phyloP scores from a whole-genome alignment of 2,113 vertebrate genomes.

The Oryzias curvinotus region DNA sequence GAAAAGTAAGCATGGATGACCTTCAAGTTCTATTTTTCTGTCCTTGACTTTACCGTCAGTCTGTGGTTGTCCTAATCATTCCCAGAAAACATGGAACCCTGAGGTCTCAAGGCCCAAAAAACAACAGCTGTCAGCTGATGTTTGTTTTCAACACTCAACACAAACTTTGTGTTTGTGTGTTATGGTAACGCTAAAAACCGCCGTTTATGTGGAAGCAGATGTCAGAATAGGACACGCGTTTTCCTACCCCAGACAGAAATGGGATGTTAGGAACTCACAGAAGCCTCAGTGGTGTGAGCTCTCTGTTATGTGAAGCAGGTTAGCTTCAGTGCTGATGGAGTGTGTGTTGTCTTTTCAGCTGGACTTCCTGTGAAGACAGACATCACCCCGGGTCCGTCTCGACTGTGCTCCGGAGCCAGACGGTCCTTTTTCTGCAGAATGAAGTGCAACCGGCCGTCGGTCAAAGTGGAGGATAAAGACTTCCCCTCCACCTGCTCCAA shows the following conservation, averaged over 20 bases:
- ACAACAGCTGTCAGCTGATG: neutral
- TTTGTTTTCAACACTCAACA: neutral
- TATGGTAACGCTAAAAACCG: neutral
- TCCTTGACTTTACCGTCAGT: too few relatives aligned
- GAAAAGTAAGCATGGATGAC: constrained; percentile 82
- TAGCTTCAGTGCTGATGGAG: too few relatives aligned
- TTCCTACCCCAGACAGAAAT: too few relatives aligned
- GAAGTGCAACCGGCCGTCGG: constrained; percentile 97
- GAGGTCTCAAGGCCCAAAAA: neutral
- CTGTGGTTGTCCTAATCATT: too few relatives aligned
- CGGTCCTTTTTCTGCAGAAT: constrained; percentile 99
- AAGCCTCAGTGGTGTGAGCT: too few relatives aligned
- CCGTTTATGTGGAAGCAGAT: too few relatives aligned
- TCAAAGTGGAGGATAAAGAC: constrained; percentile 98
- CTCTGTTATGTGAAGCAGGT: too few relatives aligned
- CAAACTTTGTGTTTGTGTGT: neutral
- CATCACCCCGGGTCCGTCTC: constrained; percentile 91
- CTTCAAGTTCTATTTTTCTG: neutral
- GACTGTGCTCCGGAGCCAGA: constrained; percentile 93
- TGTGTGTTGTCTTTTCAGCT: constrained; percentile 71
- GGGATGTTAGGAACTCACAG: too few relatives aligned
- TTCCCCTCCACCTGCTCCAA: constrained; percentile 97
- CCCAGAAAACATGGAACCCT: neutral
- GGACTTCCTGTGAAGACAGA: constrained; percentile 98
- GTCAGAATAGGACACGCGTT: too few relatives aligned